A percentile compares a stretch with the other conserved stretches of the same genome.
phyloP scores from a whole-genome alignment of 2,888 invertebrate genomes.

The Mantis religiosa region DNA sequence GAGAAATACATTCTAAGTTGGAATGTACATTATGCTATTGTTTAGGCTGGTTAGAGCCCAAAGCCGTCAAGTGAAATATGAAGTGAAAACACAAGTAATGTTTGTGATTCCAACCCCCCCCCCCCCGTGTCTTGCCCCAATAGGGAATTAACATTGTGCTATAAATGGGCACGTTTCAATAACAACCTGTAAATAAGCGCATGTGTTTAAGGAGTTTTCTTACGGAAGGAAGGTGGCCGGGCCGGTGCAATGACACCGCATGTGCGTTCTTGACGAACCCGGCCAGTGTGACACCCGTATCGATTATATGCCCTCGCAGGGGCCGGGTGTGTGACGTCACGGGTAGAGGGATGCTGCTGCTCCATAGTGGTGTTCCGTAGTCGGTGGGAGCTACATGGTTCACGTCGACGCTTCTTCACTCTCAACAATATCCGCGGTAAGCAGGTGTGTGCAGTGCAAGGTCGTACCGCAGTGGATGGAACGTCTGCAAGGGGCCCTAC shows the following conservation, averaged over 20 bases:
- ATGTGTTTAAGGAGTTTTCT: too few relatives aligned
- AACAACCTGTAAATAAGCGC: too few relatives aligned
- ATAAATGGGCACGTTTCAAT: too few relatives aligned
- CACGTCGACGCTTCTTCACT: not conserved
- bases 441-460: too few relatives aligned
- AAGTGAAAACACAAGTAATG: too few relatives aligned
- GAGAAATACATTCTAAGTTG: too few relatives aligned
- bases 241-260: not conserved
- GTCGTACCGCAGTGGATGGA: not conserved
- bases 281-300: constrained; percentile 5
- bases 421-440: not conserved
- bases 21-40: too few relatives aligned
- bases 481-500: not conserved
- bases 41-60: too few relatives aligned
- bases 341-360: constrained; percentile 22
- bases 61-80: too few relatives aligned
- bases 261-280: not conserved
- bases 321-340: constrained; percentile 28
- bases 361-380: not conserved
- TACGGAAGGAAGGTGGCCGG: not conserved
- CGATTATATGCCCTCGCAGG: constrained; percentile 28
- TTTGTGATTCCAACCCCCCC: too few relatives aligned
- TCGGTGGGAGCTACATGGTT: not conserved
- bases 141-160: too few relatives aligned
- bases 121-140: too few relatives aligned